phyloP scores from a whole-genome alignment of 2,888 invertebrate species.

The Arge pagana region DNA sequence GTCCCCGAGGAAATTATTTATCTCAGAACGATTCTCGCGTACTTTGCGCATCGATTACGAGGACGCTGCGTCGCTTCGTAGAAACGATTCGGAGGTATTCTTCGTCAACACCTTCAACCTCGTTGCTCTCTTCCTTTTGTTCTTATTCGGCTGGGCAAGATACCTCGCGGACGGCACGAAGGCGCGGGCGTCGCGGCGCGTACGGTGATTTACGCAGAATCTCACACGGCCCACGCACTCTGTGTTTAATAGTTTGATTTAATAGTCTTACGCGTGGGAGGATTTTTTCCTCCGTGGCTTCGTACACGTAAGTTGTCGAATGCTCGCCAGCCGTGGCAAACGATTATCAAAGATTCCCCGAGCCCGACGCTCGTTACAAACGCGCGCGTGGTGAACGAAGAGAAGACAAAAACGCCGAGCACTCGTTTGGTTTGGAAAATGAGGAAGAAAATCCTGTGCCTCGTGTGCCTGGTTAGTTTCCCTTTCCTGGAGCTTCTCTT shows the following conservation, averaged over 20 bases:
- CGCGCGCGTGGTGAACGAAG: neutral
- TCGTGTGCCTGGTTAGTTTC: too few species aligned
- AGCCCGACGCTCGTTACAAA: neutral
- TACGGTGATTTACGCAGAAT: conserved; percentile 18
- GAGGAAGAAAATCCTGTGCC: too few species aligned
- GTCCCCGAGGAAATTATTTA: too few species aligned
- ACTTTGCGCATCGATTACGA: too few species aligned
- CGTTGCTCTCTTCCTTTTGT: neutral
- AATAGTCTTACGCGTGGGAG: conserved; percentile 17
- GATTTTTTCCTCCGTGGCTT: neutral
- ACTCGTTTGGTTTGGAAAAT: too few species aligned
- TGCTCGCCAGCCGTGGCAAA: neutral
- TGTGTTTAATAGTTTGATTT: conserved; percentile 22
- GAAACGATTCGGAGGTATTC: neutral
- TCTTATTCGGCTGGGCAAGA: neutral
- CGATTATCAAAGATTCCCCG: neutral
- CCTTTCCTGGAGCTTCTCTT: too few species aligned
- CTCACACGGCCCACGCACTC: conserved; percentile 15
- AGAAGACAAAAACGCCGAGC: too few species aligned
- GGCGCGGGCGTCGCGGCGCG: neutral
- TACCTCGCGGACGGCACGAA: neutral
- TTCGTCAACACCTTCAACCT: conserved; percentile 9
- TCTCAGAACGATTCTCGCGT: too few species aligned
- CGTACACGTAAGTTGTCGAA: neutral
- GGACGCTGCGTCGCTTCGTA: neutral